These are phyloP conservation scores for Tursiops truncatus DNA, from an alignment of 2,113 vertebrate species.

Conservation along the genomic window DNA sequence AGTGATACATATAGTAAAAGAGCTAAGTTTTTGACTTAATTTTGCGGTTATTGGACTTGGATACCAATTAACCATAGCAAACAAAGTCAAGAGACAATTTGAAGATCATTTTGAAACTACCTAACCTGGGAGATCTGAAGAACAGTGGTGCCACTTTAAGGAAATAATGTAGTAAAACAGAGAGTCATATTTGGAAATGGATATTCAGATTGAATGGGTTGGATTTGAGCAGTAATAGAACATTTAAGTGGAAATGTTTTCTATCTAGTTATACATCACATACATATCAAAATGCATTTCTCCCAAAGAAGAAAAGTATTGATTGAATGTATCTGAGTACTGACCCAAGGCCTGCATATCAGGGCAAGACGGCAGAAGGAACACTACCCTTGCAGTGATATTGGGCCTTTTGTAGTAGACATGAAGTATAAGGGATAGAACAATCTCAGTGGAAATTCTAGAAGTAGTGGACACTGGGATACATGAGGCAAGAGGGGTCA, in stretches of 20 bases:
- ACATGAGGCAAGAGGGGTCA: fast-evolving
- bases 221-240: background rate
- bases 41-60: background rate
- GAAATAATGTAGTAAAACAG: background rate
- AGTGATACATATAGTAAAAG: background rate
- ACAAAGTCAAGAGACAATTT: background rate
- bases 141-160: background rate
- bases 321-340: background rate
- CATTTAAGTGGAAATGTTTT: background rate
- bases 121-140: background rate
- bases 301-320: background rate
- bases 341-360: background rate
- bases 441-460: background rate
- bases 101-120: background rate
- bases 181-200: background rate
- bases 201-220: background rate
- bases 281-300: background rate
- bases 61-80: background rate
- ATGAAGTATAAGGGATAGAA: background rate
- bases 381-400: background rate
- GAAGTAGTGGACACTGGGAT: background rate
- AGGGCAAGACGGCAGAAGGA: background rate
- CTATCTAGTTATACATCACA: background rate
- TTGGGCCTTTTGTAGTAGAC: background rate
- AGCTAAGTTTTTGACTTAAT: background rate